These are phyloP conservation scores for Halcyon malimbica DNA, from an alignment of 2,113 vertebrate genomes.

Conservation along the genomic window DNA sequence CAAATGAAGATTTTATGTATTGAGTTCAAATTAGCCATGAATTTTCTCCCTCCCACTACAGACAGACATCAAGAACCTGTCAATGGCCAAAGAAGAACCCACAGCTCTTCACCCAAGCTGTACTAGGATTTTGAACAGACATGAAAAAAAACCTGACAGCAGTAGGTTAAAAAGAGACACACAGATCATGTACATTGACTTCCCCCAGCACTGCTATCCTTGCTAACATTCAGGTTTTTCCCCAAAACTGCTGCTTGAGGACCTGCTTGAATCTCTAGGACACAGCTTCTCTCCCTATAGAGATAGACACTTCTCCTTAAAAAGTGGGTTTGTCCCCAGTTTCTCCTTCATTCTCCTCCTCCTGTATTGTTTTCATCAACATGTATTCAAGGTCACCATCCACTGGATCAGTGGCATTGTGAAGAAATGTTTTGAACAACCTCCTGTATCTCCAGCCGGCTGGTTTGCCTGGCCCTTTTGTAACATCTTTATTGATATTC, in stretches of 20 bases:
- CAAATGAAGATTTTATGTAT: constrained; percentile 69
- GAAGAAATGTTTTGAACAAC: not conserved
- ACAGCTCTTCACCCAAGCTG: not conserved
- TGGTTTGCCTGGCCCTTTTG: not conserved
- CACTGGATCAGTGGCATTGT: not conserved
- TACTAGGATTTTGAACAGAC: not conserved
- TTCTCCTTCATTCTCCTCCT: not conserved
- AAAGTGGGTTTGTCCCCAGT: not conserved
- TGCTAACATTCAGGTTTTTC: not conserved
- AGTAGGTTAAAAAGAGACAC: not conserved
- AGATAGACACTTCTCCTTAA: not conserved
- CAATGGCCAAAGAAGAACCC: not conserved
- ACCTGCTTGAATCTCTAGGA: not conserved
- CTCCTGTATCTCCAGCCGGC: not conserved
- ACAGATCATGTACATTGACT: not conserved
- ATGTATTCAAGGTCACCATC: not conserved
- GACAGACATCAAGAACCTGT: not conserved
- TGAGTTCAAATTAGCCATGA: constrained; percentile 25
- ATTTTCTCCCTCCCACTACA: not conserved
- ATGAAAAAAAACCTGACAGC: not conserved
- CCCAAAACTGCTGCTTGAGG: not conserved
- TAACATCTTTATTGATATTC: constrained; percentile 28
- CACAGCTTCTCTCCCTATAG: not conserved
- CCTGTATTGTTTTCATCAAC: not conserved
- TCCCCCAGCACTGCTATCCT: not conserved